phyloP scores from a whole-genome alignment of 2,888 invertebrate species.

The Ischnus inquisitorius region DNA sequence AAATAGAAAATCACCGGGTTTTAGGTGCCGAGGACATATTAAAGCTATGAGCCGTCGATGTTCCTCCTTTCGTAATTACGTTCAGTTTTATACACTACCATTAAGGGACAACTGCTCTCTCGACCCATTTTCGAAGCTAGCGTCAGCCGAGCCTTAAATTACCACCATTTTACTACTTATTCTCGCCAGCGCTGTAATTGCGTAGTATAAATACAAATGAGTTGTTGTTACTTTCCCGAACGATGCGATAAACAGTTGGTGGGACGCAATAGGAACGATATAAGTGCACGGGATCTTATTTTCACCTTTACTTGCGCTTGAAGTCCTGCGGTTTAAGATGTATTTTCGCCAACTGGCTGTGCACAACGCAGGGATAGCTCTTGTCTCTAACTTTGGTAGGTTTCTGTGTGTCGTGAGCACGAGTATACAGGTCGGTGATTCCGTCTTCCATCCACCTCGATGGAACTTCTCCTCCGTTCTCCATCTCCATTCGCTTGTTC shows the following conservation, averaged over 20 bases:
- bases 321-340: slow-evolving; percentile 2
- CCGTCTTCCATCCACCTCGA: slow-evolving; percentile 28
- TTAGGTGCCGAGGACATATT: not conserved
- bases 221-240: slow-evolving; percentile 32
- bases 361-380: not conserved
- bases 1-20: not conserved
- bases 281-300: not conserved
- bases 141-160: slow-evolving; percentile 65
- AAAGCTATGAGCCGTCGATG: not conserved
- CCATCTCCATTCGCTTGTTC: slow-evolving; percentile 1
- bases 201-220: slow-evolving; percentile 43
- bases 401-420: slow-evolving; percentile 15
- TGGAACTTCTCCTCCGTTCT: slow-evolving; percentile 1
- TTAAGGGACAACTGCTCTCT: slow-evolving; percentile 46
- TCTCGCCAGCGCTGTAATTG: slow-evolving; percentile 25
- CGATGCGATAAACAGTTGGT: slow-evolving; percentile 44
- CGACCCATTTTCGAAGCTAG: slow-evolving; percentile 40
- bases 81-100: not conserved
- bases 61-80: not conserved
- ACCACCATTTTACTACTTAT: slow-evolving; percentile 43
- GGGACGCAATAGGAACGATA: not conserved
- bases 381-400: not conserved
- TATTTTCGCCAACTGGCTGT: not conserved
- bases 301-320: not conserved
- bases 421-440: slow-evolving; percentile 43